Evolutionary conservation across 2,113 vertebrate species (phyloP).

Genomic region (Ammodytes dubius): DNA sequence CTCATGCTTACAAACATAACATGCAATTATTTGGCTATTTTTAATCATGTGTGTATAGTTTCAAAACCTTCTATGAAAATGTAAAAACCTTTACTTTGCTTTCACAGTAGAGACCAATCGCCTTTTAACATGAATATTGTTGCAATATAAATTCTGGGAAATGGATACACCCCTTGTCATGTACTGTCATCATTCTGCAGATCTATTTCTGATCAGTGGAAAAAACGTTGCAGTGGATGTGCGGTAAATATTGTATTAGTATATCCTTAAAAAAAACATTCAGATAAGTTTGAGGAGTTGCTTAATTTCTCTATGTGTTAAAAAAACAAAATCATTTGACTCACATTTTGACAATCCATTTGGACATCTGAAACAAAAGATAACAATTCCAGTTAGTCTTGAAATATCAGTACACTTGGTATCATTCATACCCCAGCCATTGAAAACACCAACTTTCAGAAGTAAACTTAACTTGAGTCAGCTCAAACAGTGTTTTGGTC

Average conservation of each 20-base stretch:
- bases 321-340: not conserved
- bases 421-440: not conserved
- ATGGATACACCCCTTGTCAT: not conserved
- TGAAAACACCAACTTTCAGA: not conserved
- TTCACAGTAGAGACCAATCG: not conserved
- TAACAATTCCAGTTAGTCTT: not conserved
- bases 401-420: not conserved
- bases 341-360: conserved; percentile 6
- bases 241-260: not conserved
- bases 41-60: not conserved
- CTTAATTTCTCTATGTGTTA: not conserved
- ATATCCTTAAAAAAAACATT: not conserved
- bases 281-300: not conserved
- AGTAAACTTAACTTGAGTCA: not conserved
- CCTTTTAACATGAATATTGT: too few relatives aligned
- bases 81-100: not conserved
- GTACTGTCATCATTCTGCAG: too few relatives aligned
- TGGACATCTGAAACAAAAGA: conserved; percentile 29
- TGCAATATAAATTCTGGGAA: not conserved
- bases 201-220: not conserved
- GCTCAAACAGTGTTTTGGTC: not conserved
- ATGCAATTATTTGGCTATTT: not conserved
- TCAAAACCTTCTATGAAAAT: not conserved
- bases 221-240: not conserved
- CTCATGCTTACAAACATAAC: not conserved